Conservation (phyloP, 92 coral and sea anemone genomes). For the Actinernus sp. region DNA sequence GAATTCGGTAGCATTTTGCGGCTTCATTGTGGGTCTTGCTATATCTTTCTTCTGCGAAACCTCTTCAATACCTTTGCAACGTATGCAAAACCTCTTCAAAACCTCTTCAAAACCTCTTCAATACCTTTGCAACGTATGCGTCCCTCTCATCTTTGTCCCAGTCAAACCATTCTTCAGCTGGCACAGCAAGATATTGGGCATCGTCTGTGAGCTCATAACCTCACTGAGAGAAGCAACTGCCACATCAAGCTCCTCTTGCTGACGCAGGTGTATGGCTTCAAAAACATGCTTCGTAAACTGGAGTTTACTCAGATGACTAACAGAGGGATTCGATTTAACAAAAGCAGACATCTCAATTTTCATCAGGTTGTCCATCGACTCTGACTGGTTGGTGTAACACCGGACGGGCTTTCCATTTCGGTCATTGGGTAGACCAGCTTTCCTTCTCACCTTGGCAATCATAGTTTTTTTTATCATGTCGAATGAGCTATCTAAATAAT, state of each 20-base stretch:
- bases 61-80: conserved; percentile 1
- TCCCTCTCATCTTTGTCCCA: conserved; percentile 10
- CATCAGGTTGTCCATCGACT: conserved; percentile 42
- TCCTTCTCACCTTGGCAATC: conserved; percentile 39
- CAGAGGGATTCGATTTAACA: conserved; percentile 7
- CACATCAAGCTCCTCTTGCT: conserved; percentile 23
- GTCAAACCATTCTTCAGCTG: conserved; percentile 31
- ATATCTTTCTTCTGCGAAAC: conserved; percentile 40
- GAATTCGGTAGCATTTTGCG: conserved; percentile 7
- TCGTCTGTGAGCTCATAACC: conserved; percentile 39
- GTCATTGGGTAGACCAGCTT: too few relatives aligned
- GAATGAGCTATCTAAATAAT: conserved; percentile 2
- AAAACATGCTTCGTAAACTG: conserved; percentile 29
- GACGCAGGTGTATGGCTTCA: conserved; percentile 37
- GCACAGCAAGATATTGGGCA: conserved; percentile 25
- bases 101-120: conserved; percentile 13
- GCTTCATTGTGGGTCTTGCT: conserved; percentile 16
- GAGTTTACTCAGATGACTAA: conserved; percentile 20
- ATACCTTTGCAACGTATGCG: conserved; percentile 1
- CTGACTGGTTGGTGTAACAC: conserved; percentile 45
- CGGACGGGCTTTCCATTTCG: conserved; percentile 29
- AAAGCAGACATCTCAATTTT: conserved; percentile 3
- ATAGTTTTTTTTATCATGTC: conserved; percentile 31
- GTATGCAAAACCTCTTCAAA: conserved; percentile 5
- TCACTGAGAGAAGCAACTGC: conserved; percentile 47